Evolutionary conservation across 2,888 invertebrate genomes (phyloP).

Genomic region (Physocephala rufipes): DNA sequence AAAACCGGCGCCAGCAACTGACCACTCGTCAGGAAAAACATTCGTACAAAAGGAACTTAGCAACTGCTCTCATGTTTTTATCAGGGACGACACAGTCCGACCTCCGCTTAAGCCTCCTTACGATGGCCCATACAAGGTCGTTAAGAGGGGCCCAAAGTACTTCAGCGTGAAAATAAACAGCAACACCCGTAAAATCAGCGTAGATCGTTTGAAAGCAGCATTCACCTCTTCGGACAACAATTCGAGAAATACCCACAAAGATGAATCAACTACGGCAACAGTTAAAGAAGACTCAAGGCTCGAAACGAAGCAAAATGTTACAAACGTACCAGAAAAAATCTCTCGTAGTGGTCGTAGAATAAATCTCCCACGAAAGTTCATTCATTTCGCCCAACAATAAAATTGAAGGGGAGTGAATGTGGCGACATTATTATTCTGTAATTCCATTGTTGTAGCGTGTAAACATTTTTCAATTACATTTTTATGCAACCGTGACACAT

Average conservation of each 20-base stretch:
- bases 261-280: not conserved
- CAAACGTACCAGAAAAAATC: too few relatives aligned
- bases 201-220: conserved; percentile 8
- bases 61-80: conserved; percentile 4
- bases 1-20: not conserved
- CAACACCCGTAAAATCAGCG: not conserved
- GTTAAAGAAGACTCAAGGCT: not conserved
- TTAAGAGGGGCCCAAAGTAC: not conserved
- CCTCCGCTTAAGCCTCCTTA: conserved; percentile 10
- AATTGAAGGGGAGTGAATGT: too few relatives aligned
- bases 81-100: conserved; percentile 10
- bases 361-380: too few relatives aligned
- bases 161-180: conserved; percentile 1
- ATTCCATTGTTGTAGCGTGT: too few relatives aligned
- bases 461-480: too few relatives aligned
- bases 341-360: too few relatives aligned
- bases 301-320: not conserved
- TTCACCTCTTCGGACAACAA: not conserved
- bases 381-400: too few relatives aligned
- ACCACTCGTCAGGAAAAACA: not conserved
- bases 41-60: not conserved
- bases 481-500: too few relatives aligned
- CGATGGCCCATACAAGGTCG: conserved; percentile 9
- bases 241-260: not conserved
- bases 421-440: too few relatives aligned